These are phyloP conservation scores for Chamaetylas fuelleborni DNA, from an alignment of 2,113 vertebrate genomes.

Conservation along the genomic window DNA sequence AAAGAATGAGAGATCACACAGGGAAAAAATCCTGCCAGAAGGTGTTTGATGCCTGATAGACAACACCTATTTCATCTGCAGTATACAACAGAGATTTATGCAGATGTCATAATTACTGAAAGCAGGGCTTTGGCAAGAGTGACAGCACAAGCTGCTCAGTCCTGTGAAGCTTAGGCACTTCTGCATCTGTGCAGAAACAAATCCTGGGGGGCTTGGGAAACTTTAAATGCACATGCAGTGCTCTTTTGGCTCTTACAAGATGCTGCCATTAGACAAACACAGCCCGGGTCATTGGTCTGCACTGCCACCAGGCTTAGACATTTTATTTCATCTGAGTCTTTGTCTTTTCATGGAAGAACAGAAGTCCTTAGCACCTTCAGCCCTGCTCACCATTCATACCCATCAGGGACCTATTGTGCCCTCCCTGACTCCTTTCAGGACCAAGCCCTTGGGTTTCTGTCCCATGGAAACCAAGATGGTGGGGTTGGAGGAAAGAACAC, in stretches of 20 bases:
- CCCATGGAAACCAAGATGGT: neutral
- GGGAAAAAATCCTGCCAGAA: neutral
- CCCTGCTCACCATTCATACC: accelerated
- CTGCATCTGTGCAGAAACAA: neutral
- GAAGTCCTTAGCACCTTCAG: neutral
- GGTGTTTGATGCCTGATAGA: neutral
- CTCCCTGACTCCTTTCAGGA: neutral
- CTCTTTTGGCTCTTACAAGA: neutral
- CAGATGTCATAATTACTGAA: neutral
- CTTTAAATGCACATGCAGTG: neutral
- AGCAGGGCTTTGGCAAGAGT: neutral
- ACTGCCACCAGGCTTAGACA: neutral
- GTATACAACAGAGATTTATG: neutral
- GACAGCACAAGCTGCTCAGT: neutral
- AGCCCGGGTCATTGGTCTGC: neutral
- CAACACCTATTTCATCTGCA: neutral
- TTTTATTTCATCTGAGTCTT: neutral
- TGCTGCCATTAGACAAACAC: neutral
- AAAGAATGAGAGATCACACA: neutral
- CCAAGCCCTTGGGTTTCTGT: neutral
- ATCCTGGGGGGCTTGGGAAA: neutral
- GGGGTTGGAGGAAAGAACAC: neutral
- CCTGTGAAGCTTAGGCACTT: neutral
- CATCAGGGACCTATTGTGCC: neutral
- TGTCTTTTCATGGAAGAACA: neutral